Evolutionary conservation across 2,113 vertebrate genomes (phyloP).

Genomic region (Ovis canadensis): DNA sequence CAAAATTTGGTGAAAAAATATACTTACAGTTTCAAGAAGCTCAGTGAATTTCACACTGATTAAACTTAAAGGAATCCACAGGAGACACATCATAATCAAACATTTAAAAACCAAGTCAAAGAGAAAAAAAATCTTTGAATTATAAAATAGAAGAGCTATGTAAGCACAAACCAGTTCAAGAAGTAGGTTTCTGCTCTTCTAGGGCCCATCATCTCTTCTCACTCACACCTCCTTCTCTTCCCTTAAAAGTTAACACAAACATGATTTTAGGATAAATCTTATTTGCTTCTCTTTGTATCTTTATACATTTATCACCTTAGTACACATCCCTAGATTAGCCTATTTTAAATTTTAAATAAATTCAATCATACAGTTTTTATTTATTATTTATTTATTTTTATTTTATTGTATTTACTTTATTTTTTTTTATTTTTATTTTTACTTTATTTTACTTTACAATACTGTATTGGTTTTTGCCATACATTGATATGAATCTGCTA

Average conservation of each 20-base stretch:
- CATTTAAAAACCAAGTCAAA: background rate
- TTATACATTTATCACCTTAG: background rate
- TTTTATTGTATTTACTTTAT: too few relatives aligned
- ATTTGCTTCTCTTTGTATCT: background rate
- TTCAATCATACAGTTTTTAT: background rate
- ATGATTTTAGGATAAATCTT: background rate
- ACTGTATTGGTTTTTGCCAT: too few relatives aligned
- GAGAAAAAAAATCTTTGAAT: background rate
- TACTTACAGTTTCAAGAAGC: background rate
- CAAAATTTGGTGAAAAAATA: background rate
- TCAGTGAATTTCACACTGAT: background rate
- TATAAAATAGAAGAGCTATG: background rate
- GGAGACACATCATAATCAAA: background rate
- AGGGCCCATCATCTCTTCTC: background rate
- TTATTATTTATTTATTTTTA: too few relatives aligned
- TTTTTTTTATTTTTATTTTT: too few relatives aligned
- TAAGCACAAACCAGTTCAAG: background rate
- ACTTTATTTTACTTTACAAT: too few relatives aligned
- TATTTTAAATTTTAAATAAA: background rate
- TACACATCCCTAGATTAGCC: background rate
- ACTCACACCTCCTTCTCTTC: background rate
- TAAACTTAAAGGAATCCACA: background rate
- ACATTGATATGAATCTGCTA: too few relatives aligned
- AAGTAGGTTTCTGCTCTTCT: background rate
- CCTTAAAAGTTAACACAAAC: background rate